Evolutionary conservation across 1,140 invertebrate species (phyloP), one percentile per base, ranked within the genome.

Genomic region (Bombus picipes): DNA sequence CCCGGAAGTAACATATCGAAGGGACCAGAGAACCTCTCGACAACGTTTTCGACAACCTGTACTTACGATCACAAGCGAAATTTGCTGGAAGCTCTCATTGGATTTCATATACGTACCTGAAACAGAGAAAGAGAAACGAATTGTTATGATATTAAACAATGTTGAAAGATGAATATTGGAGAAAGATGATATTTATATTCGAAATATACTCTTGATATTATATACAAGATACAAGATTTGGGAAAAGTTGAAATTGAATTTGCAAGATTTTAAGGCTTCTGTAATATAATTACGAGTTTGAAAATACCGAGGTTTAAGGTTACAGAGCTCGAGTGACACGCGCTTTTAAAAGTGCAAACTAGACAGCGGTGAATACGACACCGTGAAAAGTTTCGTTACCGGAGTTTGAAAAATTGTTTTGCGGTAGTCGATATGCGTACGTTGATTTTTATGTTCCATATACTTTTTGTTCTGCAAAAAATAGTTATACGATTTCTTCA

Each of bases 81-180:
- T 4, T 59, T 65, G 0, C 28, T 32, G 18, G 18, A 25, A 28
- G 1, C 2, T 22, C 4, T 78, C 4, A 25, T 13, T 77, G 28
- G 1, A n/a, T 43, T 62, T 71, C 28, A 18, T 12, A 53, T 89
- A 89, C 88, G 15, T 89, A 89, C 87, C 88, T 89, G 80, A 8
- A 89, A 89, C 76, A 87, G 57, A 89, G 53, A 32, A 62, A 71
- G 65, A 28, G 1, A 66, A 39, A 39, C 5, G 1, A 0, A 28
- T 47, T 65, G 39, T 10, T 37, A 43, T 75, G 41, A 86, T 2
- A 37, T 28, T 41, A 8, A 13, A 62, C 4, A 2, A 62, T 13
- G 28, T 9, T 10, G 57, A 62, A n/a, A n/a, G 28, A n/a, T 62
- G 28, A n/a, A 62, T 13, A 13, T n/a, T n/a, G 59, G 4, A 62